phyloP scores from a whole-genome alignment of 1,140 invertebrate genomes.

The Olivierus martensii region DNA sequence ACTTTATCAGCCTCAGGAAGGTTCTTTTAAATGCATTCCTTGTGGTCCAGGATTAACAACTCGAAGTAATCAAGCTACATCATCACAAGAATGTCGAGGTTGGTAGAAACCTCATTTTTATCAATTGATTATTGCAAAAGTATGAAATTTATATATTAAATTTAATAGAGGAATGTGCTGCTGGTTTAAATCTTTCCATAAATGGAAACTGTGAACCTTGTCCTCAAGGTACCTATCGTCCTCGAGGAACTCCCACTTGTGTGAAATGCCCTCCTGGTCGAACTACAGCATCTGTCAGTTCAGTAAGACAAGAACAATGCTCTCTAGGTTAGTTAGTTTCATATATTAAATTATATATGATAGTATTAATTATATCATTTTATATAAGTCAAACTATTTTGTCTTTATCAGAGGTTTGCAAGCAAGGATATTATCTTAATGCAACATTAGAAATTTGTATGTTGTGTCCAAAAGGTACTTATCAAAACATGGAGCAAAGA shows the following conservation, averaged over 20 bases:
- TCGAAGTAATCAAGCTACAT: slow-evolving; percentile 75
- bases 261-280: slow-evolving; percentile 71
- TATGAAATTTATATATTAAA: not conserved
- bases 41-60: slow-evolving; percentile 90
- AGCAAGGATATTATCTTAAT: slow-evolving; percentile 63
- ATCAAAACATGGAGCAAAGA: slow-evolving; percentile 75
- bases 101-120: slow-evolving; percentile 6
- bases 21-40: slow-evolving; percentile 73
- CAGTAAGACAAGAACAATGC: slow-evolving; percentile 75
- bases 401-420: slow-evolving; percentile 32
- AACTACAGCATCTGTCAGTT: slow-evolving; percentile 70
- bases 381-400: too few species aligned
- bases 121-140: not conserved
- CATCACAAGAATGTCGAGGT: slow-evolving; percentile 36
- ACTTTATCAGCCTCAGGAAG: slow-evolving; percentile 81
- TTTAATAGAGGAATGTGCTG: slow-evolving; percentile 53
- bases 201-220: slow-evolving; percentile 88
- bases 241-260: slow-evolving; percentile 74
- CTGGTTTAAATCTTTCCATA: slow-evolving; percentile 68
- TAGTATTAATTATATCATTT: too few species aligned
- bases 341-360: too few species aligned
- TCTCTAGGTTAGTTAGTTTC: slow-evolving; percentile 55
- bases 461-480: slow-evolving; percentile 79
- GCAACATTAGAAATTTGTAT: slow-evolving; percentile 68
- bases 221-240: slow-evolving; percentile 75